These are phyloP conservation scores for Tachina grossa DNA, from an alignment of 2,888 invertebrate species.

Conservation along the genomic window DNA sequence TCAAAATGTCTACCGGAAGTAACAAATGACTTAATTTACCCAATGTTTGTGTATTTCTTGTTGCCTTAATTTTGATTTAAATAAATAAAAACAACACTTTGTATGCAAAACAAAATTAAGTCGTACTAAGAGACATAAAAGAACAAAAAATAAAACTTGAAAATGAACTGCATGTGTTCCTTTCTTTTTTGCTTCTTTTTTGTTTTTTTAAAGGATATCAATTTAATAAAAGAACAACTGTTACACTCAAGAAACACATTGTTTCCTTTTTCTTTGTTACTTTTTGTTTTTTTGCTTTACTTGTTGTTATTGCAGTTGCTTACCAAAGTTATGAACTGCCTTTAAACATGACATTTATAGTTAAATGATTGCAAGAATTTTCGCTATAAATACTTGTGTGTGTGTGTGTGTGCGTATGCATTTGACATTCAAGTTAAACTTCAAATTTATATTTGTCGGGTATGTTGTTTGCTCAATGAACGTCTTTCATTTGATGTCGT, in stretches of 20 bases:
- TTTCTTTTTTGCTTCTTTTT: conserved; percentile 2
- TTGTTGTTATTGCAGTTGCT: conserved; percentile 21
- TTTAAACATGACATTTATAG: conserved; percentile 65
- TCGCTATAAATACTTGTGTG: conserved; percentile 1
- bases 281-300: conserved; percentile 1
- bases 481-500: conserved; percentile 37
- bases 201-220: conserved; percentile 65
- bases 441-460: conserved; percentile 42
- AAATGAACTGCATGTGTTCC: conserved; percentile 36
- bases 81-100: neutral
- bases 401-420: neutral
- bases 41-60: conserved; percentile 61
- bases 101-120: conserved; percentile 31
- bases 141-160: neutral
- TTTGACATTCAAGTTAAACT: conserved; percentile 35
- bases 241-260: conserved; percentile 46
- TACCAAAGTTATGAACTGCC: conserved; percentile 67
- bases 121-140: conserved; percentile 15
- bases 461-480: conserved; percentile 9
- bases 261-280: conserved; percentile 26
- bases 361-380: conserved; percentile 56
- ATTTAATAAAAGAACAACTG: conserved; percentile 65
- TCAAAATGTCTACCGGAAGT: conserved; percentile 70
- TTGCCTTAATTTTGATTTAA: conserved; percentile 25
- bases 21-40: conserved; percentile 68